Evolutionary conservation across 2,113 vertebrate genomes (phyloP).

Genomic region (Gymnobelideus leadbeateri): DNA sequence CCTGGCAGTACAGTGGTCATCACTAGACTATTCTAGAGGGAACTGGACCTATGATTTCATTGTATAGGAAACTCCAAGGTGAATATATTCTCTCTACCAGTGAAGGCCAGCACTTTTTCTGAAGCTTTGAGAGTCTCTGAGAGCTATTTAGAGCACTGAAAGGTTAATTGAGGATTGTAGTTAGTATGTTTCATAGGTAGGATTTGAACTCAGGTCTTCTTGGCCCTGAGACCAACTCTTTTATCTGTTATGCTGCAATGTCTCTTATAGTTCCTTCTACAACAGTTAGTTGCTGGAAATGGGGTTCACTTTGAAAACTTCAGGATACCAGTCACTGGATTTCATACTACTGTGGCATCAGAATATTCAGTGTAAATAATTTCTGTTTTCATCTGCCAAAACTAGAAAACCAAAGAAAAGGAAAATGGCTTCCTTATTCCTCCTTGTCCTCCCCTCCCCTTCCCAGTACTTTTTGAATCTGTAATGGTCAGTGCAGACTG

Average conservation of each 20-base stretch:
- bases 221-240: not conserved
- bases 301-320: not conserved
- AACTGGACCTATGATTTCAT: not conserved
- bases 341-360: not conserved
- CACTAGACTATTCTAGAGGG: not conserved
- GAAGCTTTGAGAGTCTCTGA: not conserved
- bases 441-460: not conserved
- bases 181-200: not conserved
- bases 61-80: not conserved
- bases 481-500: not conserved
- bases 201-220: not conserved
- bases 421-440: not conserved
- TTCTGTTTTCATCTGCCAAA: not conserved
- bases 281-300: not conserved
- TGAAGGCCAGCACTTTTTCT: not conserved
- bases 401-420: not conserved
- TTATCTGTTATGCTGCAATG: not conserved
- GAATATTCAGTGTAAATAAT: not conserved
- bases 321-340: not conserved
- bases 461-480: not conserved
- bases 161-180: not conserved
- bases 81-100: not conserved
- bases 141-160: not conserved
- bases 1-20: not conserved
- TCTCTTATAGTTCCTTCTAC: not conserved